phyloP scores from a whole-genome alignment of 2,113 vertebrate genomes.

The Sinocyclocheilus rhinocerous region DNA sequence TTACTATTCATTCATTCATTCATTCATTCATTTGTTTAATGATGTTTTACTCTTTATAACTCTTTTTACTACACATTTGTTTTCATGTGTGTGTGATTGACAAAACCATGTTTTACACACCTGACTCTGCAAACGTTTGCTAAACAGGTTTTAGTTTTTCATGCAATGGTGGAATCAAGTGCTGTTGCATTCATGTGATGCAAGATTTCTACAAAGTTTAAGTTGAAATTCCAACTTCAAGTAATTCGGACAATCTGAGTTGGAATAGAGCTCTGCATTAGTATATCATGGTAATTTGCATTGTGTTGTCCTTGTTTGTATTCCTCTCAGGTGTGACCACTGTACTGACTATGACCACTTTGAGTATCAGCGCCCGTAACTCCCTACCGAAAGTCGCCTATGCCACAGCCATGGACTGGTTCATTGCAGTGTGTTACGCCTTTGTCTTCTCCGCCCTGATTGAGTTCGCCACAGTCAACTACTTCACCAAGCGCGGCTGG shows the following conservation, averaged over 20 bases:
- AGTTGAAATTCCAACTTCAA: not conserved
- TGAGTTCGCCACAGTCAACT: constrained; percentile 98
- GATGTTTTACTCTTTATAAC: no score
- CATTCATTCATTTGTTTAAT: no score
- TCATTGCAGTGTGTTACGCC: constrained; percentile 97
- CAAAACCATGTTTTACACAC: no score
- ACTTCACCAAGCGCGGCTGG: constrained; percentile 99
- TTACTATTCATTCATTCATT: no score
- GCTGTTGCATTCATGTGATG: no score
- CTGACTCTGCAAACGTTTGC: no score
- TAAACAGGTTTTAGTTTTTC: not conserved
- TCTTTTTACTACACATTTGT: no score
- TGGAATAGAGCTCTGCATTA: not conserved
- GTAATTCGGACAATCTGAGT: not conserved
- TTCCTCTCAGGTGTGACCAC: constrained; percentile 89
- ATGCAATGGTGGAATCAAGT: no score
- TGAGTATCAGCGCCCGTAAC: constrained; percentile 96
- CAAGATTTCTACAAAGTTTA: not conserved
- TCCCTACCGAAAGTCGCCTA: constrained; percentile 98
- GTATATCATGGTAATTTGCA: not conserved
- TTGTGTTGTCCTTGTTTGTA: not conserved
- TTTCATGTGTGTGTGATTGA: no score
- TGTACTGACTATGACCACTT: constrained; percentile 96
- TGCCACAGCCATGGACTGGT: constrained; percentile 99
- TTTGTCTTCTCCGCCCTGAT: constrained; percentile 98